These are phyloP conservation scores for Pollenia amentaria DNA, from an alignment of 2,888 invertebrate genomes.

Conservation along the genomic window DNA sequence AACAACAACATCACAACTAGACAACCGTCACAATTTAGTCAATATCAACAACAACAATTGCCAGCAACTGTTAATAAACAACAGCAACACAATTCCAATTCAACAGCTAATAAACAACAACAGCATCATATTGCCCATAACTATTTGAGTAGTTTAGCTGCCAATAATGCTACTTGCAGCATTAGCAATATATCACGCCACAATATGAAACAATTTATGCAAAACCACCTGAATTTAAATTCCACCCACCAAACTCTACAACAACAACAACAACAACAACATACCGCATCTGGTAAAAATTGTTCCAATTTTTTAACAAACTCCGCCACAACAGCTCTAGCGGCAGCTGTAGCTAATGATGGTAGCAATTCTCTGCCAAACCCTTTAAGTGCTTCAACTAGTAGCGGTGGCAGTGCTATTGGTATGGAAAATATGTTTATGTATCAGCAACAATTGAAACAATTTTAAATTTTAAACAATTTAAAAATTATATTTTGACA, in stretches of 20 bases:
- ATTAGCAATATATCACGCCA: slow-evolving; percentile 70
- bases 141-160: slow-evolving; percentile 59
- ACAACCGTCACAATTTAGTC: slow-evolving; percentile 72
- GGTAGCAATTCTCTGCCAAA: slow-evolving; percentile 9
- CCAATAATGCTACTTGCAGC: slow-evolving; percentile 59
- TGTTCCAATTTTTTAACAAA: slow-evolving; percentile 65
- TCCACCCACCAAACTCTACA: slow-evolving; percentile 70
- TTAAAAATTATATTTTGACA: slow-evolving; percentile 31
- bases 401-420: slow-evolving; percentile 32
- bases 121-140: slow-evolving; percentile 72
- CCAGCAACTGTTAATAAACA: slow-evolving; percentile 54
- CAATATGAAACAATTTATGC: slow-evolving; percentile 78
- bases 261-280: slow-evolving; percentile 70
- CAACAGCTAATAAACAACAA: slow-evolving; percentile 54
- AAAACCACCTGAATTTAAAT: slow-evolving; percentile 78
- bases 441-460: slow-evolving; percentile 76
- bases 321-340: slow-evolving; percentile 27
- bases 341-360: slow-evolving; percentile 16
- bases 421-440: slow-evolving; percentile 68
- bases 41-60: slow-evolving; percentile 66
- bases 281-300: slow-evolving; percentile 59
- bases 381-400: slow-evolving; percentile 36
- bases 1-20: slow-evolving; percentile 74
- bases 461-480: too few relatives aligned
- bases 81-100: slow-evolving; percentile 63